Base-by-base conservation (phyloP, 2,113 vertebrate genomes). In the Salvelinus sp. region DNA sequence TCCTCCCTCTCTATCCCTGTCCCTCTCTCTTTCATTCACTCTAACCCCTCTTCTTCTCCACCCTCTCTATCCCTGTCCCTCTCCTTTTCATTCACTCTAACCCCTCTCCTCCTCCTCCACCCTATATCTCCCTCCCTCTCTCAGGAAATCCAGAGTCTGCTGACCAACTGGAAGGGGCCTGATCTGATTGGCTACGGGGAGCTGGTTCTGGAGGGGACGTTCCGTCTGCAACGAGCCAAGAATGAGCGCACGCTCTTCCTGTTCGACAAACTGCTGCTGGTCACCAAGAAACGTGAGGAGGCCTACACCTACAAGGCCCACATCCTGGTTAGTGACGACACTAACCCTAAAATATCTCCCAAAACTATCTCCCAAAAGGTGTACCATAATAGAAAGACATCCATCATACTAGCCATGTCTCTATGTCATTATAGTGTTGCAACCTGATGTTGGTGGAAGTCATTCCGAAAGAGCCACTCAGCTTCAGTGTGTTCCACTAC, bases 361-460 rank as follows among this genome's bases (percentile, higher is more conserved):
- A 25, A 23, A 20, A 50, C 33, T 38, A 38, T 38, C 33, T 50
- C 10, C 16, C 48, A 54, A 14, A 54, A 54, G 48, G 13, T 54
- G 48, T 16, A 14, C 48, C 48, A 16, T 2, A 54, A 54, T 54
- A 50, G 48, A 12, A 7, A 50, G 48, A 50, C 48, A 13, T 50
- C 3, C 48, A 16, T 16, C 14, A 16, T 12, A 4, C 13, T 50
- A 50, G 13, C 48, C 48, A 16, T 13, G 57, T 48, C 18, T 89
- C 7, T 88, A 13, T 83, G 38, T 44, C 60, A 0, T 79, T 87
- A 9, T 89, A 99, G 98, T 99, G 98, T 76, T 96, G 97, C 82
- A 99, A 98, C 89, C 93, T 99, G 83, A 99, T 99, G 98, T 93
- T 99, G n/a, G 97, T 99, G 80, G 98, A 99, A 79, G 92, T 98